A percentile compares a stretch with the other conserved stretches of the same genome.
phyloP scores from a whole-genome alignment of 2,113 vertebrate species.

The Caranx melampygus region DNA sequence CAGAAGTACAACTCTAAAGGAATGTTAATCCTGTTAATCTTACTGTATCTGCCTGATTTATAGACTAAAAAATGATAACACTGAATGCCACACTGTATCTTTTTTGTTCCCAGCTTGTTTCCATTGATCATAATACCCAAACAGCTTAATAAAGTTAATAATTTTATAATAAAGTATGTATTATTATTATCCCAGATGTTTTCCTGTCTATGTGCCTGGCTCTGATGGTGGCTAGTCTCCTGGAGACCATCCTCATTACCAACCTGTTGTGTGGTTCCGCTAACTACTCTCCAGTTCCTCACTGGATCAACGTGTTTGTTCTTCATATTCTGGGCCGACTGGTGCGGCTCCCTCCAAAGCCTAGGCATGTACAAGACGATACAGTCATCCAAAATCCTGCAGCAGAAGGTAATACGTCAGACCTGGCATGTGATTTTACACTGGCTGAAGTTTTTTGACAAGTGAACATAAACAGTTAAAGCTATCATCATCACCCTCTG shows the following conservation, averaged over 20 bases:
- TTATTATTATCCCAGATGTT: slow-evolving; percentile 63
- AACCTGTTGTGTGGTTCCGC: slow-evolving; percentile 63
- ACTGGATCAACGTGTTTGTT: slow-evolving; percentile 68
- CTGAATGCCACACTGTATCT: neutral
- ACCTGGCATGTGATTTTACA: neutral
- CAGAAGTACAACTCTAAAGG: too few species aligned
- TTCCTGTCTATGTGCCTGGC: slow-evolving; percentile 78
- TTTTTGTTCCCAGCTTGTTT: neutral
- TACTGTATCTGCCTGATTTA: neutral
- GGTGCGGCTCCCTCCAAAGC: slow-evolving; percentile 49
- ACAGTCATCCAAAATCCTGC: slow-evolving; percentile 37
- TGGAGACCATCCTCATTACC: slow-evolving; percentile 77
- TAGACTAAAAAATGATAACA: neutral
- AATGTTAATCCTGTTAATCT: too few species aligned
- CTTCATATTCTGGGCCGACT: slow-evolving; percentile 61
- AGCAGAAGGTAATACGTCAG: slow-evolving; percentile 9
- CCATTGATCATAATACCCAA: neutral
- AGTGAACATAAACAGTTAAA: neutral
- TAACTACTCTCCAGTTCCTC: slow-evolving; percentile 58
- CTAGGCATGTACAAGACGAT: slow-evolving; percentile 4
- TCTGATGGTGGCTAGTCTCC: slow-evolving; percentile 78
- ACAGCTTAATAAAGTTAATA: neutral
- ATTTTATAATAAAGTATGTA: neutral
- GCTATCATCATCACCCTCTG: neutral
- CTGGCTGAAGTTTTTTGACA: neutral